Conservation (phyloP, 2,797 vertebrate genomes). For the Sitta carolinensis region DNA sequence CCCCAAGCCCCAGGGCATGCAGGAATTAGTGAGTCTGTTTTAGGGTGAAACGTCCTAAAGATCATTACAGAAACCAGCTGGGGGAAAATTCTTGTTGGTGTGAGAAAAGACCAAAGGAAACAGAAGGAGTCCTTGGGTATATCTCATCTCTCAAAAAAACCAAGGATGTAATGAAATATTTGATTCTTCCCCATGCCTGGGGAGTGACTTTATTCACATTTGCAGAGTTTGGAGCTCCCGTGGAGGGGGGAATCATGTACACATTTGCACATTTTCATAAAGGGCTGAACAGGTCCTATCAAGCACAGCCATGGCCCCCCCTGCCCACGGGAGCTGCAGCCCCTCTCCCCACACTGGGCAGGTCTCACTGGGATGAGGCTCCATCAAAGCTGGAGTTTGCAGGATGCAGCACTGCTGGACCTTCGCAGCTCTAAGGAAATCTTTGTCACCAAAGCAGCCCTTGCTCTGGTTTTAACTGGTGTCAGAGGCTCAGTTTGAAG, state of each 20-base stretch:
- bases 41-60: not conserved
- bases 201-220: not conserved
- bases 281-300: not conserved
- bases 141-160: not conserved
- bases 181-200: not conserved
- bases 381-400: not conserved
- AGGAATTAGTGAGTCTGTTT: not conserved
- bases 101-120: not conserved
- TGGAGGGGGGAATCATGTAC: not conserved
- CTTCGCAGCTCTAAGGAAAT: not conserved
- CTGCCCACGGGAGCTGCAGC: not conserved
- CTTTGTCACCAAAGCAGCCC: not conserved
- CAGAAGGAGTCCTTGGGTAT: not conserved
- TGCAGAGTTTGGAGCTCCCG: not conserved
- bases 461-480: not conserved
- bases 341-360: accelerated
- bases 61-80: not conserved
- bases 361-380: not conserved
- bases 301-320: too few species aligned
- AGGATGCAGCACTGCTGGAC: not conserved
- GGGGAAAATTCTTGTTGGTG: not conserved
- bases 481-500: not conserved
- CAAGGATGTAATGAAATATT: not conserved
- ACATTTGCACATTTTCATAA: not conserved
- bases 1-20: accelerated